These are phyloP conservation scores for Lophius americanus DNA, from an alignment of 2,797 vertebrate genomes.

Conservation along the genomic window DNA sequence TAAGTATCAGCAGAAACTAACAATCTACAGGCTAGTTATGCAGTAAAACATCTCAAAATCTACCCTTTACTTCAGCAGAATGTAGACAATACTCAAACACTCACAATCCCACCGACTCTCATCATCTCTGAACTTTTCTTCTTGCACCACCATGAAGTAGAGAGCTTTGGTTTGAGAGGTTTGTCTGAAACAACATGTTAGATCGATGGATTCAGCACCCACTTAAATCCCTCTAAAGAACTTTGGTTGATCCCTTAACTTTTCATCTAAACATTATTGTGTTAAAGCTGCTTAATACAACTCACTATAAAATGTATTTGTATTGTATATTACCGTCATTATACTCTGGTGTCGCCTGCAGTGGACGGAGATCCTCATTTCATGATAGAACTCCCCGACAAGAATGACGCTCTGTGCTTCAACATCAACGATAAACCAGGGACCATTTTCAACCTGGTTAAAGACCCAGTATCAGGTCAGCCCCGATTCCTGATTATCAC, in stretches of 20 bases:
- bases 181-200: too few relatives aligned
- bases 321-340: neutral
- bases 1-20: too few relatives aligned
- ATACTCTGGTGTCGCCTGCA: constrained; percentile 49
- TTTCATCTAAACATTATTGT: neutral
- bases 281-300: neutral
- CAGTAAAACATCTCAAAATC: too few relatives aligned
- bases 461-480: constrained; percentile 85
- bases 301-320: neutral
- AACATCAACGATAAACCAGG: constrained; percentile 77
- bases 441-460: constrained; percentile 81
- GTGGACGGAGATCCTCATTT: constrained; percentile 89
- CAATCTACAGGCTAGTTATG: too few relatives aligned
- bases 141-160: neutral
- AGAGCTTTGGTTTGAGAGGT: neutral
- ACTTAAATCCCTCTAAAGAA: too few relatives aligned
- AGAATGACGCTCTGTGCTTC: constrained; percentile 84
- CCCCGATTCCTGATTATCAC: neutral
- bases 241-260: neutral
- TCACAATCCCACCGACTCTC: neutral
- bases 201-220: too few relatives aligned
- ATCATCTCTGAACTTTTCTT: neutral
- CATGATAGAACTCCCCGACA: constrained; percentile 79
- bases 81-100: too few relatives aligned
- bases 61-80: too few relatives aligned